These are phyloP conservation scores for Odontomachus brunneus DNA, from an alignment of 1,140 invertebrate species.

Conservation along the genomic window DNA sequence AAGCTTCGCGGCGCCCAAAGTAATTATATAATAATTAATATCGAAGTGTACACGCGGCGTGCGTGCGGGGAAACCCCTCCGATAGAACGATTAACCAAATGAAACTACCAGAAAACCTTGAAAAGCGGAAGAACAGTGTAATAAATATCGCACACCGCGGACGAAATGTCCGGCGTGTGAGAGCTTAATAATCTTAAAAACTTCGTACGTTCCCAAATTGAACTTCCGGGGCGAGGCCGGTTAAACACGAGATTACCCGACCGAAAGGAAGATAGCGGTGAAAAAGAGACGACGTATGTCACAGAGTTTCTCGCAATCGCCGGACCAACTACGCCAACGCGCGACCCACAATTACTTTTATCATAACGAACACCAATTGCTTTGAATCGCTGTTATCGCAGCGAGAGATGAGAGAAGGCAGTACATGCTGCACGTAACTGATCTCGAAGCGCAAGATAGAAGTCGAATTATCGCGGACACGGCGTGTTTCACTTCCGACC, in stretches of 20 bases:
- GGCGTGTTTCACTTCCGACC: slow-evolving; percentile 28
- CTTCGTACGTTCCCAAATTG: slow-evolving; percentile 49
- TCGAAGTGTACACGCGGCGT: slow-evolving; percentile 17
- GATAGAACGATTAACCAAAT: slow-evolving; percentile 44
- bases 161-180: slow-evolving; percentile 30
- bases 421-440: background rate
- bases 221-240: slow-evolving; percentile 19
- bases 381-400: background rate
- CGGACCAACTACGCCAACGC: background rate
- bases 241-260: slow-evolving; percentile 31
- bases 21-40: slow-evolving; percentile 58
- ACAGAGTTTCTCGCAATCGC: slow-evolving; percentile 17
- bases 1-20: background rate
- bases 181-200: slow-evolving; percentile 56
- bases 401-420: background rate
- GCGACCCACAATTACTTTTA: background rate
- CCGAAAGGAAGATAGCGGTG: slow-evolving; percentile 1
- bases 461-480: background rate
- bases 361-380: slow-evolving; percentile 13
- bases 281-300: background rate
- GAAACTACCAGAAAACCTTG: slow-evolving; percentile 43
- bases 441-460: background rate
- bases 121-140: slow-evolving; percentile 40
- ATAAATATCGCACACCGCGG: slow-evolving; percentile 35
- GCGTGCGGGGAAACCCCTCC: slow-evolving; percentile 1